A percentile compares a stretch with the other conserved stretches of the same genome.
Conservation (phyloP, 2,797 vertebrate species). For the Fratercula arctica region DNA sequence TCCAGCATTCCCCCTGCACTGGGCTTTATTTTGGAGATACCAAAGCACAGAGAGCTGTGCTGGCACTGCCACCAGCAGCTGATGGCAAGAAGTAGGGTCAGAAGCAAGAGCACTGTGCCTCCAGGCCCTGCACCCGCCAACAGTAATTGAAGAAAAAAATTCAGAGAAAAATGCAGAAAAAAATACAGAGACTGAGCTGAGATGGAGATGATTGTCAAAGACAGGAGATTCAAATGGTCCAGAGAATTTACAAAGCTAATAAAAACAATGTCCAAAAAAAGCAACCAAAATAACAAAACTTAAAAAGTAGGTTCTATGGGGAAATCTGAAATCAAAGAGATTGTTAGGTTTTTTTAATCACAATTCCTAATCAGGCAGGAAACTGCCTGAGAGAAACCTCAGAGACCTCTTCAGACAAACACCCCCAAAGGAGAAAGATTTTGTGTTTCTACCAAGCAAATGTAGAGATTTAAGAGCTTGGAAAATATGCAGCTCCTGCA, state of each 20-base stretch:
- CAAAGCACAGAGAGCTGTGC: not conserved
- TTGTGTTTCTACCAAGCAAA: not conserved
- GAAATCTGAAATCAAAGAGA: not conserved
- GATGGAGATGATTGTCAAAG: not conserved
- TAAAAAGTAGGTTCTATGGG: not conserved
- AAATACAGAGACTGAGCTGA: not conserved
- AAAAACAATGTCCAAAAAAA: not conserved
- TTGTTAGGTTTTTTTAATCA: not conserved
- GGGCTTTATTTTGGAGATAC: not conserved
- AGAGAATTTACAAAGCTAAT: not conserved
- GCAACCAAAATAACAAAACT: not conserved
- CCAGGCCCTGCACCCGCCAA: not conserved
- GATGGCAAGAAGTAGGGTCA: not conserved
- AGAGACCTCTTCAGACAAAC: not conserved
- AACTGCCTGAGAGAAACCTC: not conserved
- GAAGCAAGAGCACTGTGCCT: not conserved
- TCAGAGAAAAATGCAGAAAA: not conserved
- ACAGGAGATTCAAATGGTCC: not conserved
- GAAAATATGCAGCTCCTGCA: not conserved
- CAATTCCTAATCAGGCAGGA: not conserved
- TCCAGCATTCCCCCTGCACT: not conserved
- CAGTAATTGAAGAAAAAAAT: not conserved
- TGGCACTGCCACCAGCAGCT: not conserved
- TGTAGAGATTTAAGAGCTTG: not conserved
- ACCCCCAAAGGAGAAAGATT: not conserved